Evolutionary conservation across 2,888 invertebrate species (phyloP), one percentile per base, ranked within the genome.

Genomic region (Seira musarum): DNA sequence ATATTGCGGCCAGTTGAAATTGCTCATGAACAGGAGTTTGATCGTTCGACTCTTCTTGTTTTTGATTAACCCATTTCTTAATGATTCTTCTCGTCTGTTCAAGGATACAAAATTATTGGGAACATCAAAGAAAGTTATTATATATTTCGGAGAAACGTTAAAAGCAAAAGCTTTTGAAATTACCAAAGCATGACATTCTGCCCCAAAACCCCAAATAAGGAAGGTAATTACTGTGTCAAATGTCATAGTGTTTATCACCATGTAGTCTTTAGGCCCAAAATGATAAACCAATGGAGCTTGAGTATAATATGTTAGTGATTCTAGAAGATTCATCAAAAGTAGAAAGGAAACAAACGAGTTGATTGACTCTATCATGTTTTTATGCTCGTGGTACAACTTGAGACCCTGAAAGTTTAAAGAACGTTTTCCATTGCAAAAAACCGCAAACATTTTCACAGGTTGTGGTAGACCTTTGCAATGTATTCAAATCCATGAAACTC

Each of bases 131-230:
- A n/a, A n/a, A n/a, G n/a, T n/a, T n/a, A n/a, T n/a, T n/a, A n/a
- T n/a, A n/a, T n/a, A n/a, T n/a, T n/a, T n/a, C n/a, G n/a, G n/a
- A n/a, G n/a, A n/a, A n/a, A n/a, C n/a, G n/a, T n/a, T n/a, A n/a
- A n/a, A n/a, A n/a, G n/a, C n/a, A n/a, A n/a, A n/a, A n/a, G n/a
- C n/a, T n/a, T 40, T 13, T 40, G 40, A 15, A 21, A 13, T 53
- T 35, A 73, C 66, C 60, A 13, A 3, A 17, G 73, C 65, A 35
- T 73, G 73, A 22, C 73, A 73, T 35, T 73, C 57, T 21, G 64
- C 73, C 13, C 64, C 73, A 66, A 73, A 66, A n/a, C 73, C 73
- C 73, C 73, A 73, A 35, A 66, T 66, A 10, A 73, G 25, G 40
- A 66, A n/a, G 1, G 66, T 57, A 2, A 66, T 66, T 25, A 66